phyloP scores from a whole-genome alignment of 2,797 vertebrate genomes.

The Tadarida brasiliensis region DNA sequence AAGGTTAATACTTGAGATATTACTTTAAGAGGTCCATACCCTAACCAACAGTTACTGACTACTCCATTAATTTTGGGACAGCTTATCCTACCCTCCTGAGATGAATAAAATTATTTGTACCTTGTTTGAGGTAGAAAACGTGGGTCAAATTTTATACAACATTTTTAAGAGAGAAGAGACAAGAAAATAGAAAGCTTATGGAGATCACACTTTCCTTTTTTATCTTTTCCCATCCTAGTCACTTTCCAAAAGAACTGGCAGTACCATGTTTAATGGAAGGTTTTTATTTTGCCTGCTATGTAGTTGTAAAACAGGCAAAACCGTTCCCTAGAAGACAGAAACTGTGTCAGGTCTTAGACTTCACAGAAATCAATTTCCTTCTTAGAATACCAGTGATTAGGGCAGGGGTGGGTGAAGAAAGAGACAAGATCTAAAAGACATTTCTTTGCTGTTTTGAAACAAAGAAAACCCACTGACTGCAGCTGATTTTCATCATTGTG shows the following conservation, averaged over 20 bases:
- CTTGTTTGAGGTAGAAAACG: background rate
- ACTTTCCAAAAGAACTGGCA: background rate
- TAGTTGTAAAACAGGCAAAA: background rate
- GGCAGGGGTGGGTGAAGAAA: background rate
- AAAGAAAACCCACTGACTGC: background rate
- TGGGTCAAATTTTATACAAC: constrained; percentile 11
- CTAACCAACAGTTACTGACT: background rate
- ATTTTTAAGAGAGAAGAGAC: background rate
- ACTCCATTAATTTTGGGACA: background rate
- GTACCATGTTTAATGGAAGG: background rate
- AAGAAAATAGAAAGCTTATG: constrained; percentile 24
- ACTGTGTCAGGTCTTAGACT: background rate
- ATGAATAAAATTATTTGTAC: background rate
- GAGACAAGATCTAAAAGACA: background rate
- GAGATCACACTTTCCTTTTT: background rate
- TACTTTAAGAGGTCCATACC: background rate
- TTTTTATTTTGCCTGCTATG: background rate
- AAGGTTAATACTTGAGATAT: background rate
- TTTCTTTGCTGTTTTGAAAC: constrained; percentile 5
- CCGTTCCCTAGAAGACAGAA: background rate
- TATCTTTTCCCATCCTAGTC: background rate
- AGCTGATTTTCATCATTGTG: background rate
- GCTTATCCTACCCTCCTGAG: background rate
- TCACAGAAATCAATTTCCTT: background rate
- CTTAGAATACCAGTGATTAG: background rate